Evolutionary conservation across 2,113 vertebrate species (phyloP).

Genomic region (Tenrec ecaudatus): DNA sequence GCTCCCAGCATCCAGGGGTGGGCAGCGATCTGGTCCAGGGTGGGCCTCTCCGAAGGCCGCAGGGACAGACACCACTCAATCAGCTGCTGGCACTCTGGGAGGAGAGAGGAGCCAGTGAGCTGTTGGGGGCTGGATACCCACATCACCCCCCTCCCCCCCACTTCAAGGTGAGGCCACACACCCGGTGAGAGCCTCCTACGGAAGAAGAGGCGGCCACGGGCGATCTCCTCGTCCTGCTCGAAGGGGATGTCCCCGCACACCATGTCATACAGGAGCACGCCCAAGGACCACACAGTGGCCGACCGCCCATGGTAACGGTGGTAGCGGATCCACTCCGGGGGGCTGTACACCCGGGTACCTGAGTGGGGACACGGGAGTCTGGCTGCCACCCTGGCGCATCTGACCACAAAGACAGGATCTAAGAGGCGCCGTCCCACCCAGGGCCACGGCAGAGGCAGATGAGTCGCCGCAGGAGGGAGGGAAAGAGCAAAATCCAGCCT

Average conservation of each 20-base stretch:
- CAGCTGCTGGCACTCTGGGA: constrained; percentile 96
- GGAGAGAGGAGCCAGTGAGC: neutral
- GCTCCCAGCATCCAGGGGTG: constrained; percentile 95
- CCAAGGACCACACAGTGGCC: constrained; percentile 97
- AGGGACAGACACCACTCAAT: constrained; percentile 98
- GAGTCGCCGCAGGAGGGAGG: too few species aligned
- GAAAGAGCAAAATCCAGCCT: too few species aligned
- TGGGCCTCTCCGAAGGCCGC: constrained; percentile 96
- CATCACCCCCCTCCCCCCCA: too few species aligned
- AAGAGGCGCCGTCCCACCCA: too few species aligned
- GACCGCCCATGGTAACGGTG: constrained; percentile 98
- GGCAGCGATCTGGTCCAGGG: constrained; percentile 97
- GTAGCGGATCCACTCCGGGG: constrained; percentile 98
- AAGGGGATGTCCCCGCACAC: constrained; percentile 99
- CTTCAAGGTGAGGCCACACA: constrained; percentile 77
- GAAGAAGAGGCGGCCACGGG: constrained; percentile 94
- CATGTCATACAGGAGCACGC: constrained; percentile 98
- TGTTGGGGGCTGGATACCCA: fast-evolving
- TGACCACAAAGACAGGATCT: too few species aligned
- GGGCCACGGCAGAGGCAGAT: too few species aligned
- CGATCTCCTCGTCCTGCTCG: constrained; percentile 98
- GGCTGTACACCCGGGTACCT: constrained; percentile 98
- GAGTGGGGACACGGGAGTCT: fast-evolving
- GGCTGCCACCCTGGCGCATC: too few species aligned
- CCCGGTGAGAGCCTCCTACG: constrained; percentile 95